Conservation (phyloP, 2,113 vertebrate species). For the Porphyrio hochstetteri region DNA sequence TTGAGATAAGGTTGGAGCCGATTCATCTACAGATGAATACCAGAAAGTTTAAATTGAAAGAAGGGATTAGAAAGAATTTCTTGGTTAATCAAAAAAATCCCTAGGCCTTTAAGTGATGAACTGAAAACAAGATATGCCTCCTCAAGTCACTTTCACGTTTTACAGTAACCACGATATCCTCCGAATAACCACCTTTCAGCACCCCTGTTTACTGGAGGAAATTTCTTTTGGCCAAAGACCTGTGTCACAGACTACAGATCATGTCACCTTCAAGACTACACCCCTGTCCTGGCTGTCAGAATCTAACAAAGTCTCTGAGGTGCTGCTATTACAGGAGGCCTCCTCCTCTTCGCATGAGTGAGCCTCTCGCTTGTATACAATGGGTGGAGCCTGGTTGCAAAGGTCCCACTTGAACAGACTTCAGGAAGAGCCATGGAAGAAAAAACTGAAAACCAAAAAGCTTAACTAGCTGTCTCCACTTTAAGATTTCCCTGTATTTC, state of each 20-base stretch:
- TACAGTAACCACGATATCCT: not conserved
- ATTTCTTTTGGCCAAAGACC: not conserved
- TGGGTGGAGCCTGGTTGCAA: fast-evolving
- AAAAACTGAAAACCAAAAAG: not conserved
- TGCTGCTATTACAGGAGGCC: not conserved
- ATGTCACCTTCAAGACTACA: not conserved
- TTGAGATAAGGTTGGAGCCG: not conserved
- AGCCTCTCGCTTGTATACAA: not conserved
- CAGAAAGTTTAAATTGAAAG: constrained; percentile 5
- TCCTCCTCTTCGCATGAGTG: not conserved
- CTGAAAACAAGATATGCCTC: not conserved
- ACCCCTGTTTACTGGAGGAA: not conserved
- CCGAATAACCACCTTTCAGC: not conserved
- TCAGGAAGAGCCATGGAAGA: not conserved
- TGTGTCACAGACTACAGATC: not conserved
- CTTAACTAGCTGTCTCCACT: not conserved
- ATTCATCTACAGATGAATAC: constrained; percentile 12
- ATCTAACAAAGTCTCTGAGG: not conserved
- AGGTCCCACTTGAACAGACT: not conserved
- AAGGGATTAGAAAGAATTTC: constrained; percentile 1
- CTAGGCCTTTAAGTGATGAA: not conserved
- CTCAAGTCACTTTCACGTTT: not conserved
- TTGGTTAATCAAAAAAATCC: not conserved
- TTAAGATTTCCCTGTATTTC: not conserved
- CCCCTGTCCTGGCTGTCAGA: not conserved